Conservation (phyloP, 2,113 vertebrate genomes). For the Mobula birostris region DNA sequence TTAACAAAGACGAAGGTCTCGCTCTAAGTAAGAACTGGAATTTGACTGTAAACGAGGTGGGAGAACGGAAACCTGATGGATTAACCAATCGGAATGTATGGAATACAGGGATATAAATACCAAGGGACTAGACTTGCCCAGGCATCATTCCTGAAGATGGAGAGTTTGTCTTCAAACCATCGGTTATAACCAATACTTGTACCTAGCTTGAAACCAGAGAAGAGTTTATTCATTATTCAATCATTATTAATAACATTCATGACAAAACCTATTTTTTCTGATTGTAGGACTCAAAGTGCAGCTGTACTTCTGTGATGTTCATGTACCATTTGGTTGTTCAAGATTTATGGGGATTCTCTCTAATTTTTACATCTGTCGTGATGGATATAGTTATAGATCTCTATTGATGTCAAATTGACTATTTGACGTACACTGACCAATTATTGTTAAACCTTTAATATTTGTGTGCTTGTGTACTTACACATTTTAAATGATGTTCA, state of each 20-base stretch:
- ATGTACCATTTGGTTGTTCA: not conserved
- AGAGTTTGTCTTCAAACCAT: no score
- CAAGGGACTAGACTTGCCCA: no score
- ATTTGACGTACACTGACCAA: not conserved
- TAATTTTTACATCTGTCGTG: not conserved
- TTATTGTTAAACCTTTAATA: not conserved
- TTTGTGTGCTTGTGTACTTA: not conserved
- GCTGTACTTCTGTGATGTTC: not conserved
- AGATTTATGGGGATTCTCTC: not conserved
- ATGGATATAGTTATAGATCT: not conserved
- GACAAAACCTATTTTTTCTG: not conserved
- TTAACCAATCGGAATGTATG: no score
- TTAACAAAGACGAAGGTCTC: no score
- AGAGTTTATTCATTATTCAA: no score
- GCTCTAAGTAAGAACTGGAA: no score
- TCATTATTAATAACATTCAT: not conserved
- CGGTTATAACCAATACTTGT: no score
- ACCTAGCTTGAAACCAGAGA: no score
- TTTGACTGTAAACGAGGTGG: no score
- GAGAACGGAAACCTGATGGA: no score
- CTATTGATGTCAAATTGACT: not conserved
- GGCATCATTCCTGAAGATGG: no score
- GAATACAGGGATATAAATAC: no score
- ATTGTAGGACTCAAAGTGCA: not conserved
- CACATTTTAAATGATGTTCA: not conserved